Conservation (phyloP, 2,113 vertebrate genomes). For the Lutjanus erythropterus region DNA sequence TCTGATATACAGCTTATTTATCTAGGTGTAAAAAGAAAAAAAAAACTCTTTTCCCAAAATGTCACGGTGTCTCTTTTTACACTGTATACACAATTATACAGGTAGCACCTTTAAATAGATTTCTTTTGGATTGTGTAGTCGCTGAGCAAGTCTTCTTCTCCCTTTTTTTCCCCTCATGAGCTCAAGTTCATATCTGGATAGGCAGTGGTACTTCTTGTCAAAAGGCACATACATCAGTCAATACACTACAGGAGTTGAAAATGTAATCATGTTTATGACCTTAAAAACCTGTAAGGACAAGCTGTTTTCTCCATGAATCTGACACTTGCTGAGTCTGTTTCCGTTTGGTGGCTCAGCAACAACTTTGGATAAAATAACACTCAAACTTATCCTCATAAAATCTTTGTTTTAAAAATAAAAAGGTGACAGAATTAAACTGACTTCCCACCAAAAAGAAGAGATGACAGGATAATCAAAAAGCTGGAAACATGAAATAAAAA, state of each 20-base stretch:
- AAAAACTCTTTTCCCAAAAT: neutral
- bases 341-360: slow-evolving; percentile 5
- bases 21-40: neutral
- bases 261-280: neutral
- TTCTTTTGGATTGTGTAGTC: neutral
- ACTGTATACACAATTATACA: neutral
- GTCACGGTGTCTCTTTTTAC: neutral
- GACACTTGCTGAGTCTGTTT: neutral
- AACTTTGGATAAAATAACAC: slow-evolving; percentile 5
- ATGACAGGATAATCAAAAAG: neutral
- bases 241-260: slow-evolving; percentile 5
- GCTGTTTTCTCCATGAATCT: neutral
- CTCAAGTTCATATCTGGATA: neutral
- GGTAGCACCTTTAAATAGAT: slow-evolving; percentile 1
- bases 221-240: slow-evolving; percentile 55
- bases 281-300: neutral
- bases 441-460: neutral
- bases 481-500: neutral
- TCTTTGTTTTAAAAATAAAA: slow-evolving; percentile 23
- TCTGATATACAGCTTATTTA: neutral
- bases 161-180: too few species aligned
- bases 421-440: neutral
- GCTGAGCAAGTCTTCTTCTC: neutral
- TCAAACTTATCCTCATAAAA: neutral
- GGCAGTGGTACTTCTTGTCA: slow-evolving; percentile 37